phyloP scores from a whole-genome alignment of 92 coral and sea anemone species.

The Siderastrea radians region DNA sequence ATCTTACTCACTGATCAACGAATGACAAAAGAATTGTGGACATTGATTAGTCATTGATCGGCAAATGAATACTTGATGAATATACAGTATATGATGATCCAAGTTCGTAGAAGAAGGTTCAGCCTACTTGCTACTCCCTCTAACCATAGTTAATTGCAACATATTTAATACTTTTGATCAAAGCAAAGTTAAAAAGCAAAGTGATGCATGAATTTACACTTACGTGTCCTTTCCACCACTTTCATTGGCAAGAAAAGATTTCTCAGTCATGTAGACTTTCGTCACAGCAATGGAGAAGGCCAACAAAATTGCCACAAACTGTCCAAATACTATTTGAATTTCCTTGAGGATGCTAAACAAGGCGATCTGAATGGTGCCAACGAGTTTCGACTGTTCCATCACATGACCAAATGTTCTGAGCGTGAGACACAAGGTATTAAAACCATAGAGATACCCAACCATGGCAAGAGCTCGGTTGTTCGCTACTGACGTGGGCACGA shows the following conservation, averaged over 20 bases:
- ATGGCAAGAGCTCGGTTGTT: slow-evolving; percentile 30
- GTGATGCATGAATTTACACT: background rate
- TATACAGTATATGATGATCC: too few relatives aligned
- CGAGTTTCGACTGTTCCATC: slow-evolving; percentile 22
- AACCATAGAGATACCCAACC: slow-evolving; percentile 36
- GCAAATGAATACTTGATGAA: too few relatives aligned
- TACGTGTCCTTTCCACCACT: background rate
- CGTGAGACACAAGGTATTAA: slow-evolving; percentile 44
- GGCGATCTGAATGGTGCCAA: slow-evolving; percentile 49
- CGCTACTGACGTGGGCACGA: background rate
- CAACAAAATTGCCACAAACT: slow-evolving; percentile 35
- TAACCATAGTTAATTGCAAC: too few relatives aligned
- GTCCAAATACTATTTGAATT: slow-evolving; percentile 14
- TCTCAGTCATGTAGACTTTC: slow-evolving; percentile 42
- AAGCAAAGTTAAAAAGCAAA: too few relatives aligned
- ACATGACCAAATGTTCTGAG: slow-evolving; percentile 41
- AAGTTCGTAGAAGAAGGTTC: too few relatives aligned
- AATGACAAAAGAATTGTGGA: too few relatives aligned
- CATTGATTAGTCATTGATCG: too few relatives aligned
- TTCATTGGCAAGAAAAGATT: background rate
- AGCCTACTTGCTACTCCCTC: too few relatives aligned
- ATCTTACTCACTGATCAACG: too few relatives aligned
- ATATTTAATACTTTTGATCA: too few relatives aligned
- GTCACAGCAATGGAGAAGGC: slow-evolving; percentile 51
- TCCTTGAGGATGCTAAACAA: slow-evolving; percentile 34